Conservation (phyloP, 2,797 vertebrate genomes). For the Perodicticus potto region DNA sequence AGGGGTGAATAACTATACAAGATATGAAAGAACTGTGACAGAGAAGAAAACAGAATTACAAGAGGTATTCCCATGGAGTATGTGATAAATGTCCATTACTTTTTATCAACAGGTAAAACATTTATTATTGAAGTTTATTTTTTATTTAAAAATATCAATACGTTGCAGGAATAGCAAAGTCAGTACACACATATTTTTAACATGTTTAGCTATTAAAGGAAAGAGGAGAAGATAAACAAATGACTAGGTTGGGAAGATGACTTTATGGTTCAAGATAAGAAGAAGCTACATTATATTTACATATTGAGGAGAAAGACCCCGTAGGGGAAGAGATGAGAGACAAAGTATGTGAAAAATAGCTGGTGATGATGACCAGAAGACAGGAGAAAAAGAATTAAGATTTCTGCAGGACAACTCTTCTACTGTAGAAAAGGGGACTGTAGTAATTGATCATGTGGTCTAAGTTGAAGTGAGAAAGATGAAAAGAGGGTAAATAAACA, state of each 20-base stretch:
- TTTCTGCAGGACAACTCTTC: neutral
- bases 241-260: neutral
- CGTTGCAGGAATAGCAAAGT: neutral
- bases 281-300: neutral
- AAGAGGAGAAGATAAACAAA: neutral
- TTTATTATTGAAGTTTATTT: slow-evolving; percentile 2
- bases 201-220: slow-evolving; percentile 17
- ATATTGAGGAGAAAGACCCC: slow-evolving; percentile 24
- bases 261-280: slow-evolving; percentile 29
- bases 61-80: neutral
- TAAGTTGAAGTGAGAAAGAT: neutral
- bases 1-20: neutral
- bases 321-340: neutral
- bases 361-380: neutral
- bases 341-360: neutral
- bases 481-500: neutral
- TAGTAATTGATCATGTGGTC: neutral
- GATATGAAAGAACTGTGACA: neutral
- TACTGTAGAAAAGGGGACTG: neutral
- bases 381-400: neutral
- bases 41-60: slow-evolving; percentile 15
- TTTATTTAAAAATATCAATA: slow-evolving; percentile 12
- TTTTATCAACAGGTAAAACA: neutral
- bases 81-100: neutral
- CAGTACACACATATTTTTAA: neutral